Conservation (phyloP, 2,797 vertebrate species). For the Zenarchopterus dispar region DNA sequence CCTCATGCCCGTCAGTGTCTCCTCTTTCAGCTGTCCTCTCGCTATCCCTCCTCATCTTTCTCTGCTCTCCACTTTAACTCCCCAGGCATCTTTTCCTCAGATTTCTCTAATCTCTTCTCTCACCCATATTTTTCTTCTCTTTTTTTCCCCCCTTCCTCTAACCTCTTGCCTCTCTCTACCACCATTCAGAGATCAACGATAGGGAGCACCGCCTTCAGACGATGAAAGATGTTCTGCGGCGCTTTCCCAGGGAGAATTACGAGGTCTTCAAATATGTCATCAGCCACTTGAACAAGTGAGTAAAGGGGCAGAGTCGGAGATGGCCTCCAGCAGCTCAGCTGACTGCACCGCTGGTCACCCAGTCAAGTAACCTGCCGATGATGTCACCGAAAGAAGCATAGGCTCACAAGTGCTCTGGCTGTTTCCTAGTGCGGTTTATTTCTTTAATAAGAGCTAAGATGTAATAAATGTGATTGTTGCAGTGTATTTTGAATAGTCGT, state of each 20-base stretch:
- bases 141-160: conserved; percentile 33
- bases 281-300: conserved; percentile 92
- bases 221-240: conserved; percentile 91
- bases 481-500: too few relatives aligned
- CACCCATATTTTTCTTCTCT: too few relatives aligned
- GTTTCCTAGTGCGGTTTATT: background rate
- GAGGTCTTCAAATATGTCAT: conserved; percentile 97
- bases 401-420: conserved; percentile 2
- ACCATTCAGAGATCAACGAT: conserved; percentile 89
- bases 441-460: too few relatives aligned
- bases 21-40: conserved; percentile 17
- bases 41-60: conserved; percentile 12
- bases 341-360: conserved; percentile 34
- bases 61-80: conserved; percentile 23
- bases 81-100: conserved; percentile 29
- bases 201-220: conserved; percentile 90
- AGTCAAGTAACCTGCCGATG: conserved; percentile 39
- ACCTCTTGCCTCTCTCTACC: conserved; percentile 38
- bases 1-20: conserved; percentile 20
- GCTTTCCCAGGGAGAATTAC: conserved; percentile 93
- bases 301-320: conserved; percentile 48
- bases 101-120: conserved; percentile 40
- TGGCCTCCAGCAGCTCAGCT: conserved; percentile 32
- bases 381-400: conserved; percentile 28
- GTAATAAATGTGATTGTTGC: too few relatives aligned